Evolutionary conservation across 1,140 invertebrate species (phyloP).

Genomic region (Trichoplusia ni): DNA sequence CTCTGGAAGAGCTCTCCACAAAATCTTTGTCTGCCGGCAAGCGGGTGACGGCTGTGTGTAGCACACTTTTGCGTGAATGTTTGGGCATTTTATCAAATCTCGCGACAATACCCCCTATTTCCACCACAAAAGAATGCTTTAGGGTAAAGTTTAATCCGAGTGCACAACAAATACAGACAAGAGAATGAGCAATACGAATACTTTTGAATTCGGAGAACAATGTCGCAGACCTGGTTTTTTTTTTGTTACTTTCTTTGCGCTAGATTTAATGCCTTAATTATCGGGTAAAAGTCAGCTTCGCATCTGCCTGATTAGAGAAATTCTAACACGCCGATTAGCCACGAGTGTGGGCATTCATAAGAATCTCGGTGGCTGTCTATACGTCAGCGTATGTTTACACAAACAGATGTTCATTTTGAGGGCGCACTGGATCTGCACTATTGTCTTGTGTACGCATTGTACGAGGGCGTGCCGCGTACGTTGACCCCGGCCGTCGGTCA

Average conservation of each 20-base stretch:
- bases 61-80: neutral
- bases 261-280: neutral
- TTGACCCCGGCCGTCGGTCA: constrained; percentile 53
- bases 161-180: neutral
- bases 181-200: constrained; percentile 11
- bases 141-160: constrained; percentile 18
- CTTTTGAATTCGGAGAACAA: neutral
- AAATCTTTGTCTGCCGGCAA: constrained; percentile 27
- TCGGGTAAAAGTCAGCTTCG: neutral
- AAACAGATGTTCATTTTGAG: constrained; percentile 1
- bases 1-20: constrained; percentile 24
- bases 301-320: neutral
- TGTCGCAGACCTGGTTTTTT: constrained; percentile 6
- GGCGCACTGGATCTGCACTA: constrained; percentile 20
- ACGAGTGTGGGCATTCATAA: neutral
- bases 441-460: constrained; percentile 12
- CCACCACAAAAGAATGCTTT: constrained; percentile 1
- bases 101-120: constrained; percentile 4
- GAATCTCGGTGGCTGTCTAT: neutral
- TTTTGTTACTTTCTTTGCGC: constrained; percentile 16
- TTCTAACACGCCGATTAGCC: too few relatives aligned
- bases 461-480: constrained; percentile 46
- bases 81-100: constrained; percentile 33
- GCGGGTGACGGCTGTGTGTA: too few relatives aligned
- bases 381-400: neutral